Base-by-base conservation (phyloP, 2,888 invertebrate genomes). In the Campoplex nolae region DNA sequence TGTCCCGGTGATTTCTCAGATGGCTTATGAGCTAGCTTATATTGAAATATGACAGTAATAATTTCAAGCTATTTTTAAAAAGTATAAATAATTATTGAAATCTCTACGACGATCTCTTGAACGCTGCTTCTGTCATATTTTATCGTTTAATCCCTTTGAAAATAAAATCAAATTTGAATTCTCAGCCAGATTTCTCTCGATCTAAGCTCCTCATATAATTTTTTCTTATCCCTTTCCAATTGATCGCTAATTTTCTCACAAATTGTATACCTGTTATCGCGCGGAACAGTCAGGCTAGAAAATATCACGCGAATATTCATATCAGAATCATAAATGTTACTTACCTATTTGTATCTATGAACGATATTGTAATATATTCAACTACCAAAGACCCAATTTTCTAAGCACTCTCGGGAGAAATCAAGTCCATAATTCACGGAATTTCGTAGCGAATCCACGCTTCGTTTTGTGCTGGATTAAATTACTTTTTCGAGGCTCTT, bases 401-500 rank as follows among this genome's bases (percentile, higher is more conserved):
- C 71, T 76, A 73, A 51, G 48, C 32, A 73, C 28, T 3, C 51
- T n/a, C 38, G n/a, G 16, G 67, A 77, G 6, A 76, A 76, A 75
- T 58, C 45, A 75, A 28, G 23, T 70, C 32, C 68, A 70, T 88
- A 88, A 86, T 79, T 86, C 86, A 81, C 79, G 80, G 84, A 84
- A 86, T 88, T 88, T 84, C 79, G 76, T 83, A 35, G 73, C 54
- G 73, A 58, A 70, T 79, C 80, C 84, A 76, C 80, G 86, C 79
- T 88, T 88, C 86, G 86, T 88, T 88, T 85, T 73, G 45, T 82
- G 75, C 78, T 13, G 85, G 81, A 81, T 82, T 83, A 83, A 78
- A 62, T 48, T 45, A 74, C 71, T 48, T 77, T 70, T 76, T 16
- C 71, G 76, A 80, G 76, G 51, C 58, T 62, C 42, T 75, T 48